A percentile compares a stretch with the other conserved stretches of the same genome.
Evolutionary conservation across 2,888 invertebrate genomes (phyloP).

Genomic region (Aphodius sticticus): DNA sequence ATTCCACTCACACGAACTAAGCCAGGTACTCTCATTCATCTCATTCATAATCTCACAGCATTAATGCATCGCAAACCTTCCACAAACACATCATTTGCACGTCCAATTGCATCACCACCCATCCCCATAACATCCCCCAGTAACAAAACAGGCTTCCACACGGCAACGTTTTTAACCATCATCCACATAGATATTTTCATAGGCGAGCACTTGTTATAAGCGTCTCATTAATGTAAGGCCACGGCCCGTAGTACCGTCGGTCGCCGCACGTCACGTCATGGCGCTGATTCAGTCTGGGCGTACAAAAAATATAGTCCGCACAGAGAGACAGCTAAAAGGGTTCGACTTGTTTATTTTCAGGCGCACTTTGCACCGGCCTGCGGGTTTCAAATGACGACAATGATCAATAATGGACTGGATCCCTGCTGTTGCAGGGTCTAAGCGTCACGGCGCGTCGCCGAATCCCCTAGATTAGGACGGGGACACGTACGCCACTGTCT

Average conservation of each 20-base stretch:
- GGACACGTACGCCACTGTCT: constrained; percentile 23
- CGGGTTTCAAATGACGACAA: neutral
- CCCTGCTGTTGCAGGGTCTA: neutral
- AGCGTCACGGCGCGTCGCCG: neutral
- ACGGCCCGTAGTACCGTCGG: neutral
- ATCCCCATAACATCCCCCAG: constrained; percentile 11
- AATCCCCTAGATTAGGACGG: constrained; percentile 19
- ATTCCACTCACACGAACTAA: no score
- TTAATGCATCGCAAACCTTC: neutral
- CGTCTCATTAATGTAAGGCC: constrained; percentile 18
- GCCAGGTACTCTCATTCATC: no score
- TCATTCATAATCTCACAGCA: no score
- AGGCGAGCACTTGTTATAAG: constrained; percentile 15
- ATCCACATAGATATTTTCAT: constrained; percentile 15
- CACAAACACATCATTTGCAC: constrained; percentile 20
- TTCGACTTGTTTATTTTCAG: neutral
- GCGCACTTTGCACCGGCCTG: neutral
- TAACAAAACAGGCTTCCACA: neutral
- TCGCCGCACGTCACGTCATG: neutral
- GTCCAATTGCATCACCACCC: neutral
- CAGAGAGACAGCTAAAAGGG: neutral
- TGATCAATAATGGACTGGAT: constrained; percentile 11
- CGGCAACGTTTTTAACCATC: neutral
- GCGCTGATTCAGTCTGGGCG: constrained; percentile 8
- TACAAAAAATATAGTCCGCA: neutral